These are phyloP conservation scores for Colistium nudipinnis DNA, from an alignment of 2,113 vertebrate species.

Conservation along the genomic window DNA sequence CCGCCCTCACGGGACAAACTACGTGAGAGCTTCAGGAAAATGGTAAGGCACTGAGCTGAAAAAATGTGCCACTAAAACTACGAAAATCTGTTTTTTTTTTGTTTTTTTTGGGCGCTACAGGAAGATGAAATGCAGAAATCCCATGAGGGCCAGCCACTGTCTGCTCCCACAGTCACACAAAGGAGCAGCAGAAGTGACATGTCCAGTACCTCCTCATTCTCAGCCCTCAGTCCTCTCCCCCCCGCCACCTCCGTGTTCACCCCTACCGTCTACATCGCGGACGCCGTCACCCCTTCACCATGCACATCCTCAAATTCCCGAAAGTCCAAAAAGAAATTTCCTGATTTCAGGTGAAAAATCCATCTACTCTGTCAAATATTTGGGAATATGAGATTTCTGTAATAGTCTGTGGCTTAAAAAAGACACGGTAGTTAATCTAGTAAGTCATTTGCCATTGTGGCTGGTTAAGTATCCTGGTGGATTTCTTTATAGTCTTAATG, in stretches of 20 bases:
- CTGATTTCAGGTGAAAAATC: constrained; percentile 92
- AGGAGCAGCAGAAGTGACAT: constrained; percentile 73
- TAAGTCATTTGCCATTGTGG: neutral
- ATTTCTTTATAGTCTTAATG: too few species aligned
- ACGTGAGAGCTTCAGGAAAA: constrained; percentile 80
- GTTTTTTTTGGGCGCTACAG: too few species aligned
- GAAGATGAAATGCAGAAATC: constrained; percentile 61
- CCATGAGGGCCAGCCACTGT: constrained; percentile 68
- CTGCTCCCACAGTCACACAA: constrained; percentile 27
- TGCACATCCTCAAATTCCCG: constrained; percentile 81
- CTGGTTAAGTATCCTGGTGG: neutral
- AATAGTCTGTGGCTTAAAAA: too few species aligned
- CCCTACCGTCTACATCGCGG: constrained; percentile 74
- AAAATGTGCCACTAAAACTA: neutral
- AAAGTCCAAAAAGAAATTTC: constrained; percentile 88
- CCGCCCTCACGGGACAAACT: constrained; percentile 89
- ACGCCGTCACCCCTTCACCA: constrained; percentile 35
- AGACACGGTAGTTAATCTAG: too few species aligned
- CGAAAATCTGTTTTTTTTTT: neutral
- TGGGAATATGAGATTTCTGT: too few species aligned
- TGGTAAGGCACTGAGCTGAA: constrained; percentile 34
- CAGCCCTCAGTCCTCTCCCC: constrained; percentile 72
- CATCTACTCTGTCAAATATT: too few species aligned
- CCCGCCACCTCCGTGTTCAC: constrained; percentile 75
- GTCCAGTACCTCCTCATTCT: constrained; percentile 79